These are phyloP conservation scores for Cheracebus regulus DNA, from an alignment of 2,797 vertebrate genomes.

Conservation along the genomic window DNA sequence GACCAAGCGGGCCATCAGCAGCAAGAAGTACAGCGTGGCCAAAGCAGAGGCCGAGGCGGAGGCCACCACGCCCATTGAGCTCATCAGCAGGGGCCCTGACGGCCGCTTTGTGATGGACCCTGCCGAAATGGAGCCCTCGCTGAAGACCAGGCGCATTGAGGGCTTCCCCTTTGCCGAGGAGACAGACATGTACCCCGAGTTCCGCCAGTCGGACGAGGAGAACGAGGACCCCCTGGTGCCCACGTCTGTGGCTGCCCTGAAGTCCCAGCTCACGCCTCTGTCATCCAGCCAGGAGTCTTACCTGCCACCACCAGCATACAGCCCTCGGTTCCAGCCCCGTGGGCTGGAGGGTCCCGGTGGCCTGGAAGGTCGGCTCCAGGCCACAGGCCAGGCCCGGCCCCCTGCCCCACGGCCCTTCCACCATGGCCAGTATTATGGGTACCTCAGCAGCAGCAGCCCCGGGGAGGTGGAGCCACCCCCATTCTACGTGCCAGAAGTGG, in stretches of 20 bases:
- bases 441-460: slow-evolving; percentile 95
- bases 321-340: slow-evolving; percentile 94
- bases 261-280: slow-evolving; percentile 96
- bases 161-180: slow-evolving; percentile 99
- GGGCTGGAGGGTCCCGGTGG: slow-evolving; percentile 93
- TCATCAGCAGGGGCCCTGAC: slow-evolving; percentile 97
- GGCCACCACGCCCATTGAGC: slow-evolving; percentile 97
- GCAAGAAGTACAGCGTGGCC: slow-evolving; percentile 99
- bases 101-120: slow-evolving; percentile 97
- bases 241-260: slow-evolving; percentile 93
- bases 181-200: slow-evolving; percentile 99
- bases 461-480: slow-evolving; percentile 91
- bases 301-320: slow-evolving; percentile 98
- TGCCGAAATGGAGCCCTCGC: slow-evolving; percentile 90
- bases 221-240: slow-evolving; percentile 96
- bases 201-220: slow-evolving; percentile 99
- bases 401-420: slow-evolving; percentile 94
- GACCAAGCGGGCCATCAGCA: slow-evolving; percentile 98
- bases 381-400: slow-evolving; percentile 94
- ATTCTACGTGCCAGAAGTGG: slow-evolving; percentile 98
- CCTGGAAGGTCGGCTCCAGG: slow-evolving; percentile 92
- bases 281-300: slow-evolving; percentile 99
- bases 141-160: slow-evolving; percentile 94
- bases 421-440: slow-evolving; percentile 96
- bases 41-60: slow-evolving; percentile 94